phyloP scores from a whole-genome alignment of 2,113 vertebrate species.

The Platysternon megacephalum region DNA sequence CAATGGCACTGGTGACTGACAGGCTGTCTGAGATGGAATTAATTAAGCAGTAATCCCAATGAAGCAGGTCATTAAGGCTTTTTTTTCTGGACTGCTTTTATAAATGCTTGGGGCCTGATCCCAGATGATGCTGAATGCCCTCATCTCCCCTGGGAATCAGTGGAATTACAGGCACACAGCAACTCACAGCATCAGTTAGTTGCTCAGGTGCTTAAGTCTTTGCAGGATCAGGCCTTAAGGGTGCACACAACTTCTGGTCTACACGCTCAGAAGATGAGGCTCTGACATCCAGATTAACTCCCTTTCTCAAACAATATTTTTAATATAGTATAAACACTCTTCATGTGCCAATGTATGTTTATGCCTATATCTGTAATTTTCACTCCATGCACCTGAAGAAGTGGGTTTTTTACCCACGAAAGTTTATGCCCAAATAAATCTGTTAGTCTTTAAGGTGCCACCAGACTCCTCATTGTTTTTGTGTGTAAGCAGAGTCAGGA shows the following conservation, averaged over 20 bases:
- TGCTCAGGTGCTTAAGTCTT: no score
- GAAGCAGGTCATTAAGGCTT: not conserved
- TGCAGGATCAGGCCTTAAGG: no score
- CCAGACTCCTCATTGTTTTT: no score
- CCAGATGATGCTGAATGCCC: not conserved
- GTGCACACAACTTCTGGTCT: no score
- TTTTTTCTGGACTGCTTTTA: not conserved
- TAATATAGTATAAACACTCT: no score
- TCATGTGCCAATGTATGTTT: no score
- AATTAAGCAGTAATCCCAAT: not conserved
- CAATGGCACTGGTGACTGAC: not conserved
- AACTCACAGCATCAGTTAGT: not conserved
- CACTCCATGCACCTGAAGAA: no score
- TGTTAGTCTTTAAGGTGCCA: no score
- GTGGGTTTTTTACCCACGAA: no score
- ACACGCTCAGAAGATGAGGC: not conserved
- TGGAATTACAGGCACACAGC: not conserved
- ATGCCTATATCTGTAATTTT: no score
- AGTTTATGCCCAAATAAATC: no score
- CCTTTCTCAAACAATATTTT: not conserved
- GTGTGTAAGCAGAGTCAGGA: no score
- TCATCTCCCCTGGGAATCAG: not conserved
- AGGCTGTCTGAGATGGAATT: not conserved
- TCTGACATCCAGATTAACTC: not conserved
- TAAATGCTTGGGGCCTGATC: not conserved